Evolutionary conservation across 1,140 invertebrate genomes (phyloP).

Genomic region (Sitobion miscanthi): DNA sequence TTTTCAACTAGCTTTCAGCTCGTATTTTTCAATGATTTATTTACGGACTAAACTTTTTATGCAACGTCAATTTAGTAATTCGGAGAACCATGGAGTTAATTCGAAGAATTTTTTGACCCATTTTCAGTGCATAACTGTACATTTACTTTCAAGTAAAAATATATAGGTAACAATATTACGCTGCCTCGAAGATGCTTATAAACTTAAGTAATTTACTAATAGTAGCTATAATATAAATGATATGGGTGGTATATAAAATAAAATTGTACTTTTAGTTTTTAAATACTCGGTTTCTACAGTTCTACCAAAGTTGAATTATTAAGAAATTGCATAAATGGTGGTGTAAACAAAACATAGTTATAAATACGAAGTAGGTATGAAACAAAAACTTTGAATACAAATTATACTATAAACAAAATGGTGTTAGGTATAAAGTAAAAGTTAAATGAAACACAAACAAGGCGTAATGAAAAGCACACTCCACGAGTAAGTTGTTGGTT

Average conservation of each 20-base stretch:
- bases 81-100: background rate
- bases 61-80: background rate
- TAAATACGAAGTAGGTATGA: background rate
- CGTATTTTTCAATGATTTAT: background rate
- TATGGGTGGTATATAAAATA: background rate
- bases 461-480: background rate
- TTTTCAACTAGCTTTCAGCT: background rate
- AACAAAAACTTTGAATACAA: constrained; percentile 11
- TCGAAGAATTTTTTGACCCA: background rate
- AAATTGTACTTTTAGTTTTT: background rate
- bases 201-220: background rate
- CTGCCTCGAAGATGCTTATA: background rate
- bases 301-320: background rate
- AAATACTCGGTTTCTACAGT: background rate
- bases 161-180: background rate
- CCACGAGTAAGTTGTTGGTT: background rate
- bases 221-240: background rate
- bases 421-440: background rate
- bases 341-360: background rate
- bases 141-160: background rate
- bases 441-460: background rate
- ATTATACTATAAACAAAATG: constrained; percentile 18
- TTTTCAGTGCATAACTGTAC: background rate
- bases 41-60: background rate
- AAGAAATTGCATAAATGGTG: background rate